These are phyloP conservation scores for Lota lota DNA, from an alignment of 2,113 vertebrate species.

Conservation along the genomic window DNA sequence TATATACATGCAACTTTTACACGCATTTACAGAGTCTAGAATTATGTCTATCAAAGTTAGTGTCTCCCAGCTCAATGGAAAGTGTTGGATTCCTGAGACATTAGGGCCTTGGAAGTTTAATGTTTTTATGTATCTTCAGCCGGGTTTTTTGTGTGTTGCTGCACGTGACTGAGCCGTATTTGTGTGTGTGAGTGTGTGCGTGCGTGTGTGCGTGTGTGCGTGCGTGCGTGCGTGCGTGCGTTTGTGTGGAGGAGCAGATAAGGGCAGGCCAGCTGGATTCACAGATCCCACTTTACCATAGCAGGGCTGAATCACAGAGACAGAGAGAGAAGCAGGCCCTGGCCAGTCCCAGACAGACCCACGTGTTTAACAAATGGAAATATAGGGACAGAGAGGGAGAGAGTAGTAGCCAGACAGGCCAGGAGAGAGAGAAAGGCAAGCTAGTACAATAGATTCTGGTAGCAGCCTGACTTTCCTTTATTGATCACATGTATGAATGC, in stretches of 20 bases:
- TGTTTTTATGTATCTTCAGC: too few species aligned
- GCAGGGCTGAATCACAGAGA: conserved; percentile 19
- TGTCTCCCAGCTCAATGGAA: too few species aligned
- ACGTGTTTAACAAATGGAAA: neutral
- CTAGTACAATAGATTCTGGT: neutral
- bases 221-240: conserved; percentile 17
- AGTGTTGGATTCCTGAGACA: too few species aligned
- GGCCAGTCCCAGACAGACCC: conserved; percentile 21
- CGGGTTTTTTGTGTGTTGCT: conserved; percentile 12
- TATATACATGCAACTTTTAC: too few species aligned
- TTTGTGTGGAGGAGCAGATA: conserved; percentile 39
- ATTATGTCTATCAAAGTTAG: neutral
- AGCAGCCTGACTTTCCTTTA: too few species aligned
- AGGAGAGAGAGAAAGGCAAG: neutral
- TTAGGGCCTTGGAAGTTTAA: too few species aligned
- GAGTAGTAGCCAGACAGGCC: neutral
- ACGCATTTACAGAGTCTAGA: too few species aligned
- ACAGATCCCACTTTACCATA: conserved; percentile 22
- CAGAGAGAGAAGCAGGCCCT: neutral
- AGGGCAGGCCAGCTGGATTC: conserved; percentile 40
- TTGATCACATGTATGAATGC: too few species aligned
- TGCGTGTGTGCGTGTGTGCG: conserved; percentile 39
- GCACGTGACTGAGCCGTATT: too few species aligned
- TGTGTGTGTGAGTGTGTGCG: conserved; percentile 27
- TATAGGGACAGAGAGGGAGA: neutral